Conservation (phyloP, 2,888 invertebrate genomes). For the Horisme vitalbata region DNA sequence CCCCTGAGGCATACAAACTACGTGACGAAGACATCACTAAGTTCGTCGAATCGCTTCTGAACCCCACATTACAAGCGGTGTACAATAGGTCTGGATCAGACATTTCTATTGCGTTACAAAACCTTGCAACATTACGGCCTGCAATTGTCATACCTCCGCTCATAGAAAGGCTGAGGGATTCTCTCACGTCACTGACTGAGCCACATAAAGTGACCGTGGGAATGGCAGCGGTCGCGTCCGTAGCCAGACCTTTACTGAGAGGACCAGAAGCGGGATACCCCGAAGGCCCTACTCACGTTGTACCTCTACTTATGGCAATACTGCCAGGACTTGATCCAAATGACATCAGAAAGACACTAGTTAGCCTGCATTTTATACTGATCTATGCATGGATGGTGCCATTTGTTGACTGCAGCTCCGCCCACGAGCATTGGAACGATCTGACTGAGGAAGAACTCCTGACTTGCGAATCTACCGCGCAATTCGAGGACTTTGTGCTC, state of each 20-base stretch:
- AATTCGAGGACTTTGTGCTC: constrained; percentile 94
- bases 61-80: constrained; percentile 89
- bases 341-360: constrained; percentile 89
- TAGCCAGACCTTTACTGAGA: constrained; percentile 85
- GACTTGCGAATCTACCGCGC: constrained; percentile 91
- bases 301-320: constrained; percentile 90
- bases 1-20: constrained; percentile 87
- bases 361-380: constrained; percentile 90
- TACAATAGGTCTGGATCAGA: constrained; percentile 88
- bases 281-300: constrained; percentile 91
- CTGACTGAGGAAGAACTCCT: constrained; percentile 90
- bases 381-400: constrained; percentile 91
- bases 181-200: constrained; percentile 93
- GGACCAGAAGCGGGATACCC: constrained; percentile 83
- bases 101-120: constrained; percentile 86
- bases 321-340: constrained; percentile 96
- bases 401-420: constrained; percentile 92
- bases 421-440: constrained; percentile 85
- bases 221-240: constrained; percentile 87
- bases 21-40: constrained; percentile 91
- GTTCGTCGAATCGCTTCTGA: constrained; percentile 90
- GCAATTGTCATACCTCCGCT: constrained; percentile 92
- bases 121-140: constrained; percentile 90
- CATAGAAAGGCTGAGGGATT: constrained; percentile 90
- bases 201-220: constrained; percentile 91